Base-by-base conservation (phyloP, 2,888 invertebrate species). In the Therioaphis trifolii region DNA sequence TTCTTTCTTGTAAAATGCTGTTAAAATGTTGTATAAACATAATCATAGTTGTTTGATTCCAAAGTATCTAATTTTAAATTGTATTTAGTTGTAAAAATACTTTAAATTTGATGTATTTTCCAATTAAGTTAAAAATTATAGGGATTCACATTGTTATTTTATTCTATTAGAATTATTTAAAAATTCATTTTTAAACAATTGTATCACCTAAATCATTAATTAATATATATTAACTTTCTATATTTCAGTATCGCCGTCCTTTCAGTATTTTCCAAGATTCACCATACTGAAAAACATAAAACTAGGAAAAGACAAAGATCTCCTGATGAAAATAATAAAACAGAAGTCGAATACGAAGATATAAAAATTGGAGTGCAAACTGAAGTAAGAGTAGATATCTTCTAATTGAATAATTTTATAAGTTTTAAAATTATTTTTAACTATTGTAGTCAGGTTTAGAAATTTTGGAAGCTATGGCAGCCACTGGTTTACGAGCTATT, bases 401-500 rank as follows among this genome's bases (percentile, higher is more conserved):
- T 66, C 55, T 75, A 9, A 14, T 55, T n/a, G 9, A 24, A 52
- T 52, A 1, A 52, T 18, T 52, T 14, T 46, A 0, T 61, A 11
- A 18, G 58, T 15, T 46, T n/a, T n/a, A n/a, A 43, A 43, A n/a
- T 46, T 75, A 40, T 40, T 66, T 21, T 29, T 27, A 61, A n/a
- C 12, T 21, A 15, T 66, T 58, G 9, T 49, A 85, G 85, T 68
- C 91, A 84, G 92, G 92, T 12, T 89, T 94, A 63, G 90, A 90
- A 80, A 93, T 99, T 86, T 89, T 99, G 82, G 99, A 99, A 90
- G 99, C 98, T 0, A 89, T 99, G 58, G 95, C 99, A 27, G 99
- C 99, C 0, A 97, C 98, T 15, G 99, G 99, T 0, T 90, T 99
- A 55, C 91, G 99, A 61, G 97, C 99, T 85, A 95, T 99, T 86